phyloP scores from a whole-genome alignment of 2,113 vertebrate species.

The Poeciliopsis turrubarensis region DNA sequence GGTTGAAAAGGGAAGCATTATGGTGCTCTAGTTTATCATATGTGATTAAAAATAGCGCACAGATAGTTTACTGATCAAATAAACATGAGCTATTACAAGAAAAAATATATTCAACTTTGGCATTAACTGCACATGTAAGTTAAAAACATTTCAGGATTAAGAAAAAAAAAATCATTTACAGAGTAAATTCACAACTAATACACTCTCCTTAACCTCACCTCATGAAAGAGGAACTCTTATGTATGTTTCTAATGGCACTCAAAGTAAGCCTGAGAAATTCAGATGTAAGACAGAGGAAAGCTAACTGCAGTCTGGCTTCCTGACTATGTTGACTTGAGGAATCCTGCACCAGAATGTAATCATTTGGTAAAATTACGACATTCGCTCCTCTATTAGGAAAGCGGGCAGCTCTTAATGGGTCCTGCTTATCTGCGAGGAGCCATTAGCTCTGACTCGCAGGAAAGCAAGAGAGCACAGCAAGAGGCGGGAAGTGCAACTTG shows the following conservation, averaged over 20 bases:
- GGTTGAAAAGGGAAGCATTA: conserved; percentile 40
- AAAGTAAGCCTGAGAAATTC: conserved; percentile 45
- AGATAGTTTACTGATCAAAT: conserved; percentile 65
- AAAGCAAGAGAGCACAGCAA: conserved; percentile 39
- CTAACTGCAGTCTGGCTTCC: conserved; percentile 33
- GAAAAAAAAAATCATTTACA: conserved; percentile 63
- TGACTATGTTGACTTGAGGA: conserved; percentile 22
- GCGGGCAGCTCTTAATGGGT: conserved; percentile 57
- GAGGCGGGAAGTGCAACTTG: conserved; percentile 42
- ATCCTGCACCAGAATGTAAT: conserved; percentile 43
- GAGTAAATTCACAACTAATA: conserved; percentile 70
- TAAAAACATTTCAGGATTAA: conserved; percentile 61
- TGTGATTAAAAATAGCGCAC: conserved; percentile 60
- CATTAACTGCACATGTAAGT: conserved; percentile 61
- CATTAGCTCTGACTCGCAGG: conserved; percentile 39
- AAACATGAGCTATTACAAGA: conserved; percentile 71
- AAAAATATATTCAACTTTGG: conserved; percentile 75
- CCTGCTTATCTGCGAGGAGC: conserved; percentile 62
- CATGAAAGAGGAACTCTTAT: conserved; percentile 56
- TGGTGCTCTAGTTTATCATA: conserved; percentile 59
- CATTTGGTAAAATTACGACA: conserved; percentile 52
- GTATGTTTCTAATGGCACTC: conserved; percentile 59
- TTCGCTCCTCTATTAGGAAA: conserved; percentile 48
- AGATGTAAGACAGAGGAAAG: conserved; percentile 43
- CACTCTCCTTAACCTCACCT: conserved; percentile 48